Percentiles rank a stretch among this genome's conserved stretches.
phyloP scores from a whole-genome alignment of 2,113 vertebrate species.

The Caloenas nicobarica region DNA sequence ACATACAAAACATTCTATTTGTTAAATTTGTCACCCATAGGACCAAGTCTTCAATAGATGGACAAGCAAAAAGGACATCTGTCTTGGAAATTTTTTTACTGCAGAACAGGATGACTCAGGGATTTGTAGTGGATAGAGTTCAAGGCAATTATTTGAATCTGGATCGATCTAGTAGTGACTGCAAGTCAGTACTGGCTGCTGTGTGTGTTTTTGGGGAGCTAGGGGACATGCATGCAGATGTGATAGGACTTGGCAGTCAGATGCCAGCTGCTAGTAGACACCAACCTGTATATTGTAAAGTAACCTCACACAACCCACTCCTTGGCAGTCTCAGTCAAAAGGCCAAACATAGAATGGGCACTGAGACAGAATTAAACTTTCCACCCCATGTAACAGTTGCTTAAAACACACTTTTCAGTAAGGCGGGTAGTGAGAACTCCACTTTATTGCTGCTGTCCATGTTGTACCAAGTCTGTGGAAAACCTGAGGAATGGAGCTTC shows the following conservation, averaged over 20 bases:
- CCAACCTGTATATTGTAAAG: not conserved
- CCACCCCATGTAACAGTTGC: not conserved
- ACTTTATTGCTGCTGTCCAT: not conserved
- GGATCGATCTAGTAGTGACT: not conserved
- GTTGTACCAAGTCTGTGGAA: not conserved
- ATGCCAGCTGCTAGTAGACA: not conserved
- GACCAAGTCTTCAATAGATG: not conserved
- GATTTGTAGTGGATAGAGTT: slow-evolving; percentile 22
- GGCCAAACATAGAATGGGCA: slow-evolving; percentile 3
- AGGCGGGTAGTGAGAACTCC: not conserved
- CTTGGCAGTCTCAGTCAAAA: not conserved
- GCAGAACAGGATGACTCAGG: slow-evolving; percentile 2
- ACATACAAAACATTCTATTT: not conserved
- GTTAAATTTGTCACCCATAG: not conserved
- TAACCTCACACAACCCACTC: slow-evolving; percentile 11
- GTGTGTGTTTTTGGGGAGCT: not conserved
- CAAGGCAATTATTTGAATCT: not conserved
- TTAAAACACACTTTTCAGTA: not conserved
- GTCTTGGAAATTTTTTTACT: not conserved
- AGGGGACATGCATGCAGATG: not conserved
- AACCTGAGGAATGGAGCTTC: slow-evolving; percentile 53
- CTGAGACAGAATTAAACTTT: slow-evolving; percentile 47
- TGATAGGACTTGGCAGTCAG: not conserved
- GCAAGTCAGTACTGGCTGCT: not conserved
- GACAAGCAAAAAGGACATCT: not conserved